Percentiles rank a stretch among this genome's conserved stretches.
phyloP scores from a whole-genome alignment of 2,888 invertebrate genomes.

The Linhomoeus sp. region DNA sequence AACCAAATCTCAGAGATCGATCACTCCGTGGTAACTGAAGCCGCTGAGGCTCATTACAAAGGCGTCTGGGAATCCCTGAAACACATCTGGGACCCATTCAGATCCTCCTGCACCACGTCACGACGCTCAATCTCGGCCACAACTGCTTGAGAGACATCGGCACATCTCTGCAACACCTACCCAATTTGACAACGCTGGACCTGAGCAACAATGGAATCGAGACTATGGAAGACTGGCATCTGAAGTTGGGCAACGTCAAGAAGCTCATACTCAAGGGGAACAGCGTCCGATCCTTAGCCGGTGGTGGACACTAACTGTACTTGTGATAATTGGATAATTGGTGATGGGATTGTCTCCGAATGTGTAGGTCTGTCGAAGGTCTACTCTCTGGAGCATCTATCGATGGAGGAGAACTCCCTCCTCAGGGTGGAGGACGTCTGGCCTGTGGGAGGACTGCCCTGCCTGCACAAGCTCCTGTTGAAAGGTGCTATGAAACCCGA shows the following conservation, averaged over 20 bases:
- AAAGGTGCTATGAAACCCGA: constrained; percentile 49
- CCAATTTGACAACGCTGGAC: constrained; percentile 52
- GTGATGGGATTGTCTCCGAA: no score
- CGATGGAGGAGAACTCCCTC: constrained; percentile 66
- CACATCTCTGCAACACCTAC: constrained; percentile 52
- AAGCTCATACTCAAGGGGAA: constrained; percentile 66
- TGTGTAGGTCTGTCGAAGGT: constrained; percentile 43
- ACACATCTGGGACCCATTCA: constrained; percentile 9
- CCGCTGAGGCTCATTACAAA: background rate
- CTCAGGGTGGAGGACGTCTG: constrained; percentile 44
- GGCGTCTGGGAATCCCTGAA: background rate
- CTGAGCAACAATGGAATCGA: constrained; percentile 56
- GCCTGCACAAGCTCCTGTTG: constrained; percentile 61
- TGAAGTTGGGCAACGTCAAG: constrained; percentile 67
- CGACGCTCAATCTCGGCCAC: constrained; percentile 39
- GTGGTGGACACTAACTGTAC: constrained; percentile 10
- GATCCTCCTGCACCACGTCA: constrained; percentile 35
- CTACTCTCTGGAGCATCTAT: constrained; percentile 62
- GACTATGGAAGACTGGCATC: constrained; percentile 46
- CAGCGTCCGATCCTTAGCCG: constrained; percentile 38
- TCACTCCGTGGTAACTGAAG: constrained; percentile 2
- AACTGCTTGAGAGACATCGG: constrained; percentile 51
- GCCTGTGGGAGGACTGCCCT: constrained; percentile 56
- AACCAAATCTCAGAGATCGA: constrained; percentile 45
- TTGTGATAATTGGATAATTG: background rate